Evolutionary conservation across 2,797 vertebrate genomes (phyloP), one percentile per base, ranked within the genome.

Genomic region (Pipistrellus pipistrellus): DNA sequence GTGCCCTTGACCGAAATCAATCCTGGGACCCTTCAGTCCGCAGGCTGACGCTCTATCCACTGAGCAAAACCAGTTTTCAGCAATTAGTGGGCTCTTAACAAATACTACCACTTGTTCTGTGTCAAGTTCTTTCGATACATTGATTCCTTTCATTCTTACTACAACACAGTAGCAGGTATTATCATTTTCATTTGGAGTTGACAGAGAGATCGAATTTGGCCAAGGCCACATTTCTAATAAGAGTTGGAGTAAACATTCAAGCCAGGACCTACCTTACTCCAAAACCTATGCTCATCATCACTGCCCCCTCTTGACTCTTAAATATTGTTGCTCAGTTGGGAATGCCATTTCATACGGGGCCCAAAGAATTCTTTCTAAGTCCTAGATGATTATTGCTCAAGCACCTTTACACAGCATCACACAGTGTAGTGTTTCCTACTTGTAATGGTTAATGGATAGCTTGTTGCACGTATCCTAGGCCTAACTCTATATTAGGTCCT

Each of bases 211-310:
- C 0, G 17, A 55, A 82, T 75, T 75, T 77, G 78, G 41, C 17
- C 46, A 53, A 41, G 6, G 7, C 21, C 27, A 14, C 21, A 6
- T 1, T 20, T 55, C n/a, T 66, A 85, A 8, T 21, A 35, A 76
- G 27, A 25, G 21, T 30, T 77, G 30, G 23, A 88, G 62, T 2
- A 76, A 20, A 48, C 68, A 41, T 77, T 88, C 25, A 91, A 69
- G 38, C 14, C 23, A 76, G 21, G 27, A 23, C 81, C n/a, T 55
- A 30, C 41, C 35, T 81, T 20, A 95, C n/a, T 57, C 21, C 44
- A 75, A 90, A 92, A 44, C 66, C 38, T 84, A 25, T 86, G 44
- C 62, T 87, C 53, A 92, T 73, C n/a, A 71, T 78, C 48, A 66
- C 30, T 30, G 27, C 21, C 18, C n/a, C 7, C 30, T 76, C 15